Evolutionary conservation across 23 tunicate genomes (phyloP).

Genomic region (Clavelina lepadiformis): DNA sequence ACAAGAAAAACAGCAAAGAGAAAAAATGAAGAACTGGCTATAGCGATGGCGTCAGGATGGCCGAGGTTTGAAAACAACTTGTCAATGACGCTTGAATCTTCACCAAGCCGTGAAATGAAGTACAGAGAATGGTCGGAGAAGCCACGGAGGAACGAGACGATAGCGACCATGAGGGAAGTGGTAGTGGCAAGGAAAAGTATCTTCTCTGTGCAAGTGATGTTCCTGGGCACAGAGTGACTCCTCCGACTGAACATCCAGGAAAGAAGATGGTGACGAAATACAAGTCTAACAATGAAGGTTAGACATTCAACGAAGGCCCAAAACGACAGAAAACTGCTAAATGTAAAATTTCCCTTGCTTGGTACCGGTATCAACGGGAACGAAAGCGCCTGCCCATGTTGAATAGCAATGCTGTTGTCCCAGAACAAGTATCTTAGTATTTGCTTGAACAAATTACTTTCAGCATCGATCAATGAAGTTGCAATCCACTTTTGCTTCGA

Average conservation of each 20-base stretch:
- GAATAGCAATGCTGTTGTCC: slow-evolving; percentile 14
- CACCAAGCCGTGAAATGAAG: slow-evolving; percentile 8
- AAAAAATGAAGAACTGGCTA: background rate
- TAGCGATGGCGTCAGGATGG: background rate
- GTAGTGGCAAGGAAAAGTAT: slow-evolving; percentile 6
- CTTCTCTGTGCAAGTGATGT: slow-evolving; percentile 41
- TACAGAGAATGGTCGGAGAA: slow-evolving; percentile 19
- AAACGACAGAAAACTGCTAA: background rate
- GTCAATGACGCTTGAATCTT: background rate
- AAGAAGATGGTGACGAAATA: slow-evolving; percentile 9
- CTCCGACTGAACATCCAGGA: slow-evolving; percentile 10
- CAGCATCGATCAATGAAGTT: background rate
- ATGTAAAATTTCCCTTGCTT: too few relatives aligned
- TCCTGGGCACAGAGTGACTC: slow-evolving; percentile 1
- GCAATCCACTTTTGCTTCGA: slow-evolving; percentile 24
- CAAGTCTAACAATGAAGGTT: background rate
- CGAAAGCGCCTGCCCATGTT: slow-evolving; percentile 23
- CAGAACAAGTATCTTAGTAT: background rate
- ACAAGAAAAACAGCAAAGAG: slow-evolving; percentile 2
- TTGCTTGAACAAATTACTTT: background rate
- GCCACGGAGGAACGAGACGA: slow-evolving; percentile 31
- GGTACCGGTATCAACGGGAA: background rate
- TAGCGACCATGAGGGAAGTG: slow-evolving; percentile 3
- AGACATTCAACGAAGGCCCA: background rate
- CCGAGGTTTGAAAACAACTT: background rate